Percentiles rank a stretch among this genome's conserved stretches.
Evolutionary conservation across 2,888 invertebrate species (phyloP).

Genomic region (Dolomedes plantarius): DNA sequence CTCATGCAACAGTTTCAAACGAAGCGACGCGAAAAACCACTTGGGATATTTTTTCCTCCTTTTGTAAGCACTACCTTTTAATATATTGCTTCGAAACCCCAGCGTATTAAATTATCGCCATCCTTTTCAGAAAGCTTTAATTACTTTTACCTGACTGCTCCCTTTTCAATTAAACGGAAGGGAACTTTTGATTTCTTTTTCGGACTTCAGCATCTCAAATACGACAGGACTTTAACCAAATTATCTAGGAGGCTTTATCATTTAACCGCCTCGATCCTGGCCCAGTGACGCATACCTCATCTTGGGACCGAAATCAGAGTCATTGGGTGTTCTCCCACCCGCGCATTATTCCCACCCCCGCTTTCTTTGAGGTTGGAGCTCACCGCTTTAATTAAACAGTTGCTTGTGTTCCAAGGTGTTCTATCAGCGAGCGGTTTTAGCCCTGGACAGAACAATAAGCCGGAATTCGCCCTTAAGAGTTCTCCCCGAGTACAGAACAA

Average conservation of each 20-base stretch:
- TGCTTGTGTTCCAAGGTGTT: conserved; percentile 37
- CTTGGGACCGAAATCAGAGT: conserved; percentile 32
- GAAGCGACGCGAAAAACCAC: too few relatives aligned
- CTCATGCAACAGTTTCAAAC: too few relatives aligned
- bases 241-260: conserved; percentile 31
- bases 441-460: conserved; percentile 38
- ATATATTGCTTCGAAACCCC: conserved; percentile 9
- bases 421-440: conserved; percentile 35
- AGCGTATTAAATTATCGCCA: conserved; percentile 45
- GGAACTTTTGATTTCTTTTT: conserved; percentile 57
- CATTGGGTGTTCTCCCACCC: conserved; percentile 17
- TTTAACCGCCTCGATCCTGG: neutral
- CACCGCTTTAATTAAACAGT: conserved; percentile 57
- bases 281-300: conserved; percentile 39
- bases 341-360: conserved; percentile 2
- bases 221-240: conserved; percentile 41
- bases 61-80: neutral
- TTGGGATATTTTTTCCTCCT: neutral
- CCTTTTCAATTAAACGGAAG: conserved; percentile 59
- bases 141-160: conserved; percentile 58
- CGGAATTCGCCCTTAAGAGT: conserved; percentile 45
- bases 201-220: neutral
- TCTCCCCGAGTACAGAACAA: conserved; percentile 25
- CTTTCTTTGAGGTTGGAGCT: conserved; percentile 43
- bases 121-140: conserved; percentile 46